Conservation (phyloP, 2,113 vertebrate species). For the Boleophthalmus pectinirostris region DNA sequence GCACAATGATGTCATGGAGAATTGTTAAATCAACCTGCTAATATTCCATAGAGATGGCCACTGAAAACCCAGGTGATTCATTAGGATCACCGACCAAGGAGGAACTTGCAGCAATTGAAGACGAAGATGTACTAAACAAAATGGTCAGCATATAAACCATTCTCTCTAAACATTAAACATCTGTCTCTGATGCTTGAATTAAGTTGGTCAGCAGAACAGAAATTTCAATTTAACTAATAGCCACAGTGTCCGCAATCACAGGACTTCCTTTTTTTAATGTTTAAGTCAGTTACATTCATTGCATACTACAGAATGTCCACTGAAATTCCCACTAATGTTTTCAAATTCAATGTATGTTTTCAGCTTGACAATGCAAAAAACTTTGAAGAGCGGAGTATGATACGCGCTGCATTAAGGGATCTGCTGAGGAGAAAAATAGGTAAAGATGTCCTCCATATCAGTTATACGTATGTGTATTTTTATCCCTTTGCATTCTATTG, state of each 20-base stretch:
- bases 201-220: not conserved
- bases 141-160: conserved; percentile 81
- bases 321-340: not conserved
- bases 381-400: conserved; percentile 88
- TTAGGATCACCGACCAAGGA: conserved; percentile 65
- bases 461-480: not conserved
- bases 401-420: conserved; percentile 88
- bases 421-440: conserved; percentile 93
- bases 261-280: not conserved
- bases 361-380: conserved; percentile 86
- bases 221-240: not conserved
- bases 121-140: conserved; percentile 90
- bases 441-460: conserved; percentile 43
- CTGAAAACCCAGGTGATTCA: conserved; percentile 15
- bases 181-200: not conserved
- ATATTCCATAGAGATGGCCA: conserved; percentile 6
- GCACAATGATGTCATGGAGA: not conserved
- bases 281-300: not conserved
- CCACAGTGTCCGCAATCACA: not conserved
- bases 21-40: not conserved
- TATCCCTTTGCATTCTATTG: not conserved
- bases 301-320: not conserved
- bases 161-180: not conserved
- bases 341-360: not conserved
- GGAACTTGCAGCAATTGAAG: conserved; percentile 85